Evolutionary conservation across 1,140 invertebrate genomes (phyloP).

Genomic region (Aporrectodea caliginosa): DNA sequence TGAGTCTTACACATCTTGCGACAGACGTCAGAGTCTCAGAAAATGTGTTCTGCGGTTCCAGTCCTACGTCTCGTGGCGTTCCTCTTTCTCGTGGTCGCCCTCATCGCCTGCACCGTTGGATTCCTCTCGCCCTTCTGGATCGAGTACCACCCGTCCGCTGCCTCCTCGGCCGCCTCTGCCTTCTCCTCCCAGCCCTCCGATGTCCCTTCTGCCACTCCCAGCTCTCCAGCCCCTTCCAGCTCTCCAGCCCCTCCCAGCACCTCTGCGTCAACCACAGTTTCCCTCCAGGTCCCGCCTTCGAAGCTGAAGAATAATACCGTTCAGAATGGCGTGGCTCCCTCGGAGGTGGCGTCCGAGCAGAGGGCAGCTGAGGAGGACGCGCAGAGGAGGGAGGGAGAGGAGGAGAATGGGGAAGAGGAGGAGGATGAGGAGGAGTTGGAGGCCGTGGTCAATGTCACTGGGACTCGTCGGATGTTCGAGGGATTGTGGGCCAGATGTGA

Average conservation of each 20-base stretch:
- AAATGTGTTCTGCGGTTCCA: conserved; percentile 13
- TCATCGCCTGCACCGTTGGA: conserved; percentile 12
- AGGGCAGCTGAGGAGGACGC: too few species aligned
- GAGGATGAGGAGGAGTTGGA: neutral
- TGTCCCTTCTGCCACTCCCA: neutral
- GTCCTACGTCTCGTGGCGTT: conserved; percentile 17
- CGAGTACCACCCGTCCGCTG: too few species aligned
- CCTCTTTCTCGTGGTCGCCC: conserved; percentile 11
- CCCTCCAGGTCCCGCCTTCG: neutral
- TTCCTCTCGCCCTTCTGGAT: conserved; percentile 21
- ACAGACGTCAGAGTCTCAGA: too few species aligned
- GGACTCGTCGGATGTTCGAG: conserved; percentile 7
- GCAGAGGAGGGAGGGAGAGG: neutral
- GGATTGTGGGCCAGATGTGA: conserved; percentile 18
- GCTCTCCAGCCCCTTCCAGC: neutral
- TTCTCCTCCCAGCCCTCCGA: neutral
- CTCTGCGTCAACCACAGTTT: neutral
- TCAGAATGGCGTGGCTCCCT: neutral
- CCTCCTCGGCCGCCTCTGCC: too few species aligned
- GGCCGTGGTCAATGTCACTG: too few species aligned
- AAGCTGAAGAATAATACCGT: too few species aligned
- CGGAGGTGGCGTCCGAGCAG: neutral
- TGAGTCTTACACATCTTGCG: too few species aligned
- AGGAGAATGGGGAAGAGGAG: neutral
- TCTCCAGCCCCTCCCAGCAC: neutral